Evolutionary conservation across 2,113 vertebrate genomes (phyloP), one percentile per base, ranked within the genome.

Genomic region (Spea bombifrons): DNA sequence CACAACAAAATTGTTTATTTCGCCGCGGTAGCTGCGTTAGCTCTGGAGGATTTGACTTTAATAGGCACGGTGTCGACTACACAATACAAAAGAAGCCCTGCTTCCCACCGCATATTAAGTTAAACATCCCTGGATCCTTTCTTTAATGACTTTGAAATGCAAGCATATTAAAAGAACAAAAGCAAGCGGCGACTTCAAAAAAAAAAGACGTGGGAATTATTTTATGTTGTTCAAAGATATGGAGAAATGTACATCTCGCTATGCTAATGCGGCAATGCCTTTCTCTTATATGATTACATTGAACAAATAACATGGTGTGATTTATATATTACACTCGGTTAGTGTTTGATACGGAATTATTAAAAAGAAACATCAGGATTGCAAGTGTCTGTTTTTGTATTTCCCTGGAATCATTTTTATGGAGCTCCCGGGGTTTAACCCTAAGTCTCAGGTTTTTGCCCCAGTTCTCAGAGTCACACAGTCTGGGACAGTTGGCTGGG

Each of bases 221-320:
- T 69, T 48, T n/a, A 75, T 70, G 55, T 44, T 70, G 30, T 16
- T 76, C 53, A 61, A 49, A 76, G 75, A 76, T 70, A 63, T 12
- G 30, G 46, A 48, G 5, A 49, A 45, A 77, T 77, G 47, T 70
- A 61, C 66, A 77, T 77, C 49, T 70, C 17, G 8, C 53, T 69
- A 59, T 76, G 45, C 53, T 61, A 70, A 77, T 63, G 43, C 46
- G 65, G 15, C 45, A 61, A 49, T 64, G 61, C 55, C 55, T 12
- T 59, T 45, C 66, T 63, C 66, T 77, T 77, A 44, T 70, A 12
- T 57, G 53, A 61, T 47, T 47, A 53, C 44, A 50, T 43, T 43
- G 55, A 59, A 53, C 63, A 66, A 61, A 75, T 47, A 70, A 53
- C 48, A 70, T 30, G 47, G 16, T 61, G 46, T 50, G 68, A 46